phyloP scores from a whole-genome alignment of 2,797 vertebrate genomes.

The Hydrophis major region DNA sequence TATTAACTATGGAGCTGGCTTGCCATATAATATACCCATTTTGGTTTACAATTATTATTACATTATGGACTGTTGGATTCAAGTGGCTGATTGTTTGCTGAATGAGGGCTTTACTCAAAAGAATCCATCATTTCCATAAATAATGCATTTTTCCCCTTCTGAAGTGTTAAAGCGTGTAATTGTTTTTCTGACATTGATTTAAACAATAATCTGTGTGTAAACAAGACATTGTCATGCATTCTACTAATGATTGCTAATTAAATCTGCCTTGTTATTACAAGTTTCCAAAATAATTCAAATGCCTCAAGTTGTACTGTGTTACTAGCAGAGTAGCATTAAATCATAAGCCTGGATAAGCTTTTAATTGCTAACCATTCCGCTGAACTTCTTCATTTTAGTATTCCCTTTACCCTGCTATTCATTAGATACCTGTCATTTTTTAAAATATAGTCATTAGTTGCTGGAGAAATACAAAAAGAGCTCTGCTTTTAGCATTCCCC shows the following conservation, averaged over 20 bases:
- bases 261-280: slow-evolving; percentile 55
- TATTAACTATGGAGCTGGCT: slow-evolving; percentile 6
- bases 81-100: slow-evolving; percentile 53
- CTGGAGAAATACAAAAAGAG: slow-evolving; percentile 36
- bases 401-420: slow-evolving; percentile 37
- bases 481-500: slow-evolving; percentile 42
- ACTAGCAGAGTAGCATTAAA: slow-evolving; percentile 40
- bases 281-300: slow-evolving; percentile 46
- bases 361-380: slow-evolving; percentile 50
- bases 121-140: slow-evolving; percentile 39
- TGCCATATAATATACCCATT: neutral
- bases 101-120: slow-evolving; percentile 55
- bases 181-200: slow-evolving; percentile 59
- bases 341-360: slow-evolving; percentile 55
- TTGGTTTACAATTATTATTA: slow-evolving; percentile 38
- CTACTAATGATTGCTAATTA: slow-evolving; percentile 56
- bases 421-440: slow-evolving; percentile 46
- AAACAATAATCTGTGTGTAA: slow-evolving; percentile 60
- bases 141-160: slow-evolving; percentile 33
- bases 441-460: slow-evolving; percentile 44
- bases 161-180: slow-evolving; percentile 51
- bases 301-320: slow-evolving; percentile 44
- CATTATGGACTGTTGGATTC: slow-evolving; percentile 32
- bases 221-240: slow-evolving; percentile 52
- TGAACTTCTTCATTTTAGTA: slow-evolving; percentile 47